phyloP scores from a whole-genome alignment of 2,888 invertebrate species.

The Coleophora flavipennella region DNA sequence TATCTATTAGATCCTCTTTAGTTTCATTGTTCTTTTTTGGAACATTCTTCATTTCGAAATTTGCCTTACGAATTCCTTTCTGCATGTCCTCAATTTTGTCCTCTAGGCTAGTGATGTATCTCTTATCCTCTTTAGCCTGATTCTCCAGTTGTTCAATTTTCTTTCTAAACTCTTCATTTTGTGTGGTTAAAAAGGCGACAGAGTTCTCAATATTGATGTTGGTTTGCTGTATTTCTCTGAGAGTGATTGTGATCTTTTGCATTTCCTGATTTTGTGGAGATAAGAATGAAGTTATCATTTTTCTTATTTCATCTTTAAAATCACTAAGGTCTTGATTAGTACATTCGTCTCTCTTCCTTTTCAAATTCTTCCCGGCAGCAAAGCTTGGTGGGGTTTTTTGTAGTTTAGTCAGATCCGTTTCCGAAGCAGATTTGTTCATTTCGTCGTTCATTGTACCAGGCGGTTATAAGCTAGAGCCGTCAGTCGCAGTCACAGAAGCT shows the following conservation, averaged over 20 bases:
- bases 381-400: too few species aligned
- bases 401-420: too few species aligned
- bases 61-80: conserved; percentile 4
- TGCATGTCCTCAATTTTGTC: neutral
- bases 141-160: conserved; percentile 7
- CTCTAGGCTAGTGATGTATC: neutral
- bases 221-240: conserved; percentile 9
- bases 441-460: too few species aligned
- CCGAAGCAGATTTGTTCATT: too few species aligned
- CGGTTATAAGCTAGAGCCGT: too few species aligned
- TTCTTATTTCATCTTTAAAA: conserved; percentile 8
- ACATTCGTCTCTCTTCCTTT: too few species aligned
- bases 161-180: conserved; percentile 12
- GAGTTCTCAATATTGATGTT: conserved; percentile 13
- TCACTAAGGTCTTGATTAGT: too few species aligned
- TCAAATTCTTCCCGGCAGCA: too few species aligned
- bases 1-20: conserved; percentile 9
- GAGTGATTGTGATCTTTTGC: neutral
- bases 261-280: neutral
- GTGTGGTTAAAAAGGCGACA: conserved; percentile 5
- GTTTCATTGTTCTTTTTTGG: conserved; percentile 10
- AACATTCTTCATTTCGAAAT: conserved; percentile 14
- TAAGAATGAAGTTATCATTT: conserved; percentile 3
- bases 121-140: neutral
- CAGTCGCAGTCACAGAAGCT: too few species aligned